Conservation (phyloP, 2,888 invertebrate genomes). For the Eristalinus sepulchralis region DNA sequence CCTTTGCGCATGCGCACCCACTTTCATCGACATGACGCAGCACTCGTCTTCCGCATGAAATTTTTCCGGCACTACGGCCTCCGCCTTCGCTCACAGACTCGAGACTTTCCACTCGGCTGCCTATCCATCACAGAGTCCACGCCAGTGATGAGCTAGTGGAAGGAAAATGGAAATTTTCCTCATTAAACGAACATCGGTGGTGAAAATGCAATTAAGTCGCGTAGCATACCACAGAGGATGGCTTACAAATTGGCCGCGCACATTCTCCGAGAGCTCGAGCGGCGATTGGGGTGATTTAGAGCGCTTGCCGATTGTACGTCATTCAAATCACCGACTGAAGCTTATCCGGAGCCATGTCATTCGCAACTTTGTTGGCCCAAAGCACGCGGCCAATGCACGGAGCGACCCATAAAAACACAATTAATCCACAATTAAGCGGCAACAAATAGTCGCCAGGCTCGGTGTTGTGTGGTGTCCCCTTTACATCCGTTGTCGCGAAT, state of each 20-base stretch:
- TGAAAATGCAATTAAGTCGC: slow-evolving; percentile 63
- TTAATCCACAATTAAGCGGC: slow-evolving; percentile 66
- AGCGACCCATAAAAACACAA: slow-evolving; percentile 36
- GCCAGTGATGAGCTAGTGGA: slow-evolving; percentile 48
- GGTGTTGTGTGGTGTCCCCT: slow-evolving; percentile 24
- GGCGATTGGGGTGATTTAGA: not conserved
- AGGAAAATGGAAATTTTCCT: slow-evolving; percentile 62
- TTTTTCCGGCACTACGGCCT: slow-evolving; percentile 9
- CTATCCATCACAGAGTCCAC: slow-evolving; percentile 28
- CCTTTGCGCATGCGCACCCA: slow-evolving; percentile 17
- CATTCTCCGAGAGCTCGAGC: slow-evolving; percentile 15
- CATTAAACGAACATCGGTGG: slow-evolving; percentile 59
- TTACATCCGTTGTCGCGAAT: slow-evolving; percentile 57
- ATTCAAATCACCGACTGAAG: not conserved
- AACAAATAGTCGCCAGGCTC: slow-evolving; percentile 58
- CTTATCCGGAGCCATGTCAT: not conserved
- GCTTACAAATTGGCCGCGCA: slow-evolving; percentile 49
- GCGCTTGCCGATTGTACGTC: not conserved
- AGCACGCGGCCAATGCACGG: slow-evolving; percentile 17
- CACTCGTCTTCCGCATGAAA: not conserved
- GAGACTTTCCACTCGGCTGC: slow-evolving; percentile 47
- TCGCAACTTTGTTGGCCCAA: not conserved
- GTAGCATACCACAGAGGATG: slow-evolving; percentile 48
- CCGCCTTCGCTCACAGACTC: not conserved
- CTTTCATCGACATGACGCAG: slow-evolving; percentile 16